These are phyloP conservation scores for Germaria angustata DNA, from an alignment of 2,888 invertebrate species.

Conservation along the genomic window DNA sequence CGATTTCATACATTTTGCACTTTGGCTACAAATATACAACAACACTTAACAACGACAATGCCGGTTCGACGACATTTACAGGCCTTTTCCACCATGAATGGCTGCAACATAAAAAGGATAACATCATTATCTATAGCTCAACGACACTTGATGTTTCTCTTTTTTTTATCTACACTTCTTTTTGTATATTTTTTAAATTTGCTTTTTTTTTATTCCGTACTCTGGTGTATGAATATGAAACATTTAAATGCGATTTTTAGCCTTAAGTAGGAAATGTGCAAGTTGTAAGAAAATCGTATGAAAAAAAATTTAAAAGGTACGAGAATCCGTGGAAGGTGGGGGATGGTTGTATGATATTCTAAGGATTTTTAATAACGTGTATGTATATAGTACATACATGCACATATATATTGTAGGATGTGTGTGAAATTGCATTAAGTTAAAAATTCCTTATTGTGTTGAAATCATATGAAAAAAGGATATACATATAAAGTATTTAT, in stretches of 20 bases:
- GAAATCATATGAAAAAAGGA: background rate
- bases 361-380: slow-evolving; percentile 18
- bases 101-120: slow-evolving; percentile 68
- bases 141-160: slow-evolving; percentile 68
- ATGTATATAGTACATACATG: no score
- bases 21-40: slow-evolving; percentile 56
- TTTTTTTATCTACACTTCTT: slow-evolving; percentile 35
- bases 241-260: slow-evolving; percentile 68
- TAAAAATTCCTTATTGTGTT: slow-evolving; percentile 25
- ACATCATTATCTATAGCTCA: slow-evolving; percentile 71
- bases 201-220: slow-evolving; percentile 32
- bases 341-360: background rate
- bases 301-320: slow-evolving; percentile 30
- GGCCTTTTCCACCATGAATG: slow-evolving; percentile 56
- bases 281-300: background rate
- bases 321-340: background rate
- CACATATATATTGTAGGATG: background rate
- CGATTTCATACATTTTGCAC: slow-evolving; percentile 67
- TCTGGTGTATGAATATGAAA: slow-evolving; percentile 65
- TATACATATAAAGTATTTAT: background rate
- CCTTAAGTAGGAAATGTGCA: slow-evolving; percentile 59
- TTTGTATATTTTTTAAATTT: background rate
- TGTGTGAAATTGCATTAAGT: slow-evolving; percentile 7
- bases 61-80: slow-evolving; percentile 70
- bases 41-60: slow-evolving; percentile 64